These are phyloP conservation scores for Trachythela sp. DNA, from an alignment of 64 coral and sea anemone genomes.

Conservation along the genomic window DNA sequence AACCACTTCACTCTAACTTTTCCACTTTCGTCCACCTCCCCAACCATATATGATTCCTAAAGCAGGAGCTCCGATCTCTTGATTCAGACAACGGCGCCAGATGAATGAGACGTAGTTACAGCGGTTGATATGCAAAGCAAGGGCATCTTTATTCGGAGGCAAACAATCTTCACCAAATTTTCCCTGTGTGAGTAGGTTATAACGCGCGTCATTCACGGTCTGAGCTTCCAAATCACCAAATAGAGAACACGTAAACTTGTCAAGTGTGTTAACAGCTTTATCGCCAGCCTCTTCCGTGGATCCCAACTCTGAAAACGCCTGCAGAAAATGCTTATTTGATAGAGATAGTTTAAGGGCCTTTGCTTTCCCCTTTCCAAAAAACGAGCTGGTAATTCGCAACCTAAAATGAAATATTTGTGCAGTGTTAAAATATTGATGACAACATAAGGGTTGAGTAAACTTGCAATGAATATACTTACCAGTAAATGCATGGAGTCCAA, in stretches of 20 bases:
- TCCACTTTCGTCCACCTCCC: neutral
- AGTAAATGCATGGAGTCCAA: slow-evolving; percentile 19
- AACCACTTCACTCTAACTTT: neutral
- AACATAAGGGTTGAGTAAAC: neutral
- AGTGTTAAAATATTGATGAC: neutral
- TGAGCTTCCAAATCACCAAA: slow-evolving; percentile 23
- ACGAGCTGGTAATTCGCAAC: neutral
- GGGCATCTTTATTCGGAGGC: slow-evolving; percentile 6
- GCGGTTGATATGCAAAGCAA: slow-evolving; percentile 4
- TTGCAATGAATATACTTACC: neutral
- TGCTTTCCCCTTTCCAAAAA: neutral
- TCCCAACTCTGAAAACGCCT: slow-evolving; percentile 4
- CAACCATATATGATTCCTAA: neutral
- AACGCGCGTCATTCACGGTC: slow-evolving; percentile 14
- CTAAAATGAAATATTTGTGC: neutral
- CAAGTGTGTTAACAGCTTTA: neutral
- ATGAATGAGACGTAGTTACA: slow-evolving; percentile 24
- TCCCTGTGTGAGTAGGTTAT: slow-evolving; percentile 3
- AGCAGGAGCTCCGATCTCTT: neutral
- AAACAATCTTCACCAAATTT: slow-evolving; percentile 6
- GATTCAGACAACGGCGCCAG: neutral
- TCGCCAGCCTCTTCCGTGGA: neutral
- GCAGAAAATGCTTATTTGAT: slow-evolving; percentile 3
- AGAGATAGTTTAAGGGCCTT: neutral
- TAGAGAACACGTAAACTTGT: slow-evolving; percentile 12